Evolutionary conservation across 2,888 invertebrate genomes (phyloP).

Genomic region (Apoda limacodes): DNA sequence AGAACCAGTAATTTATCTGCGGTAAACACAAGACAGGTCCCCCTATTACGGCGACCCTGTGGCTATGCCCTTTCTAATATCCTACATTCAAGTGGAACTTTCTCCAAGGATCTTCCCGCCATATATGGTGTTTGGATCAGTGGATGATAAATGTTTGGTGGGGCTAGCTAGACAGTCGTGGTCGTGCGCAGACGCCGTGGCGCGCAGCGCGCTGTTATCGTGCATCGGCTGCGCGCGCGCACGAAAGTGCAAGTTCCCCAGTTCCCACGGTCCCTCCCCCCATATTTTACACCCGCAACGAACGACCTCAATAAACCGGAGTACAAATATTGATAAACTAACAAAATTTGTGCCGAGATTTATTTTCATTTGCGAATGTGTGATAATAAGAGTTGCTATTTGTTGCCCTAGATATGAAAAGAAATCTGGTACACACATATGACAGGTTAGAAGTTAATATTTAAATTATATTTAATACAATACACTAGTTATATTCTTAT

Average conservation of each 20-base stretch:
- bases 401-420: no score
- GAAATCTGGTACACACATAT: no score
- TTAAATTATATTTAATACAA: no score
- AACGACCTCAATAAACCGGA: constrained; percentile 1
- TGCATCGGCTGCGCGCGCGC: constrained; percentile 43
- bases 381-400: no score
- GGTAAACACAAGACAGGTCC: background rate
- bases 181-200: constrained; percentile 52
- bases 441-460: no score
- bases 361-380: no score
- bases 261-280: constrained; percentile 52
- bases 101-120: constrained; percentile 27
- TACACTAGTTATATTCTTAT: no score
- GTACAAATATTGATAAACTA: no score
- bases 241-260: constrained; percentile 64
- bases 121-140: constrained; percentile 22
- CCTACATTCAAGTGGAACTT: constrained; percentile 17
- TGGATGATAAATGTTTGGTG: constrained; percentile 50
- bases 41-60: no score
- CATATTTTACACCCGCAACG: constrained; percentile 22
- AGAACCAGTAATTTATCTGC: background rate
- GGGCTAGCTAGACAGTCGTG: constrained; percentile 23
- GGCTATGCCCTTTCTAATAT: constrained; percentile 4
- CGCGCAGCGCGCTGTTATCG: constrained; percentile 36
- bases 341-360: no score